A percentile compares a stretch with the other conserved stretches of the same genome.
Conservation (phyloP, 2,888 invertebrate species). For the Auanema sp. region DNA sequence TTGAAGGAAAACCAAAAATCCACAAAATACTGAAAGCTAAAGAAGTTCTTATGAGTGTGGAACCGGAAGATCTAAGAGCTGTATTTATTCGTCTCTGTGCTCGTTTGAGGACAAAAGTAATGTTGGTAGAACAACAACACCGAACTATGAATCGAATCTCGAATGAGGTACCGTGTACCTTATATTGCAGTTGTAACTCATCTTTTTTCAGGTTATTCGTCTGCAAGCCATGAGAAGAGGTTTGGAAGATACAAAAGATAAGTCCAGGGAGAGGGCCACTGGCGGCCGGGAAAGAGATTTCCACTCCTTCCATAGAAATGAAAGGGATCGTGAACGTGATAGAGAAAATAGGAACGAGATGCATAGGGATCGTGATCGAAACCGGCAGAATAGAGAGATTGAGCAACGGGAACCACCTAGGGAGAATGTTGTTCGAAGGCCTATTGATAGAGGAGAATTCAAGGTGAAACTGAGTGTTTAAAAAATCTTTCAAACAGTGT, state of each 20-base stretch:
- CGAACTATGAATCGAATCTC: constrained; percentile 37
- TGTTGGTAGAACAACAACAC: constrained; percentile 36
- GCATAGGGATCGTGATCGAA: too few relatives aligned
- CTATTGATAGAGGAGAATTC: too few relatives aligned
- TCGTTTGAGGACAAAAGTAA: constrained; percentile 28
- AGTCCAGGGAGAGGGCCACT: constrained; percentile 18
- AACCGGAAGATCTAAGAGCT: constrained; percentile 50
- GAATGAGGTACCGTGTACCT: constrained; percentile 31
- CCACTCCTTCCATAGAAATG: too few relatives aligned
- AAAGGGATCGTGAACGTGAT: too few relatives aligned
- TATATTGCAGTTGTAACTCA: background rate
- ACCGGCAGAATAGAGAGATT: too few relatives aligned
- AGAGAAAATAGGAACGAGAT: too few relatives aligned
- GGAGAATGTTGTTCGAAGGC: too few relatives aligned
- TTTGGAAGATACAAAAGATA: constrained; percentile 36
- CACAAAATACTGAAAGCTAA: too few relatives aligned
- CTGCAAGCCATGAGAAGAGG: constrained; percentile 40
- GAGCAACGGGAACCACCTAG: too few relatives aligned
- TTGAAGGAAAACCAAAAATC: constrained; percentile 1
- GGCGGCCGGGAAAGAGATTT: constrained; percentile 20
- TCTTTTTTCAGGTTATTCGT: constrained; percentile 22
- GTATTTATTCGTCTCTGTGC: constrained; percentile 43
- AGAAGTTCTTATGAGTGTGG: constrained; percentile 14
- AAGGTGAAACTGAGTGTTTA: too few relatives aligned
- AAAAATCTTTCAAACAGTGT: too few relatives aligned